phyloP scores from a whole-genome alignment of 2,888 invertebrate species.

The Cremastobaeus sp. region DNA sequence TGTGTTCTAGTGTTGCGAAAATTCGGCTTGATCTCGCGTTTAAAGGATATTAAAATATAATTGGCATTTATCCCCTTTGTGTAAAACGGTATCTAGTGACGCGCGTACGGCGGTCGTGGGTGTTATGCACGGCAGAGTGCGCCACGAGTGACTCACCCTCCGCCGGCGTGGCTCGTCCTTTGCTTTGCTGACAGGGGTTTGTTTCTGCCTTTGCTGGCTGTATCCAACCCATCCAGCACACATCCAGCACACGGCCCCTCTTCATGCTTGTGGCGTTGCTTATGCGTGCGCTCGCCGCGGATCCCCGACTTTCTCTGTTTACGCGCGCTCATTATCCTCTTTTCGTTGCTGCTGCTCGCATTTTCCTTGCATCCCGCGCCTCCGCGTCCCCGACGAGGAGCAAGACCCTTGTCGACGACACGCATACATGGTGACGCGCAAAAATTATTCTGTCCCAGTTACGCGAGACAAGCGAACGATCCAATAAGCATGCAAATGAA shows the following conservation, averaged over 20 bases:
- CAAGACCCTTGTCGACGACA: conserved; percentile 48
- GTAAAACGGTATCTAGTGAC: conserved; percentile 77
- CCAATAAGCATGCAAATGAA: conserved; percentile 57
- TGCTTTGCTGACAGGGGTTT: conserved; percentile 61
- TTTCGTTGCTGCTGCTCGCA: conserved; percentile 39
- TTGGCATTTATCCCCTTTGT: conserved; percentile 77
- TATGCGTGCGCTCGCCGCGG: conserved; percentile 66
- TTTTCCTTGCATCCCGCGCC: conserved; percentile 14
- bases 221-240: neutral
- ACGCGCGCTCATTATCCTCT: conserved; percentile 45
- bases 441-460: conserved; percentile 61
- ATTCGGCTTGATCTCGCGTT: conserved; percentile 53
- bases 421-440: conserved; percentile 51
- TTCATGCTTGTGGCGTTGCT: conserved; percentile 65
- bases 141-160: conserved; percentile 76
- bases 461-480: conserved; percentile 54
- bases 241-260: conserved; percentile 68
- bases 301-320: conserved; percentile 40
- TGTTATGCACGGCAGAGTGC: conserved; percentile 76
- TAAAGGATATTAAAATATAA: conserved; percentile 76
- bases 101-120: conserved; percentile 75
- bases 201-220: conserved; percentile 48
- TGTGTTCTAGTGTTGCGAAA: conserved; percentile 21
- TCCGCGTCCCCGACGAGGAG: conserved; percentile 13
- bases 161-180: conserved; percentile 58